phyloP scores from a whole-genome alignment of 2,797 vertebrate species.

The Astyanax mexicanus region DNA sequence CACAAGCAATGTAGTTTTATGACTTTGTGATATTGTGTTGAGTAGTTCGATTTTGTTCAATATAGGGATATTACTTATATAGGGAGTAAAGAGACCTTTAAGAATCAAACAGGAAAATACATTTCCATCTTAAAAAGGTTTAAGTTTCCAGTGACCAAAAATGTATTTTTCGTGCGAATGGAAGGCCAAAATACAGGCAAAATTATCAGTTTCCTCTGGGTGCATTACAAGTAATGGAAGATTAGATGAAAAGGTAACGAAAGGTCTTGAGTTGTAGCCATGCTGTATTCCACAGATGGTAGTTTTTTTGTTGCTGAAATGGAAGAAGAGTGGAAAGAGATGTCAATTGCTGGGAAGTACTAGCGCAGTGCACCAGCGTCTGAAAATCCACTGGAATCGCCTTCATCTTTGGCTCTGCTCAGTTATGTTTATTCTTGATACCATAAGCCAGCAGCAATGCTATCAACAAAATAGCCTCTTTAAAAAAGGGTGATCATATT shows the following conservation, averaged over 20 bases:
- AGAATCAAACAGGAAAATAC: no score
- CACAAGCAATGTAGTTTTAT: no score
- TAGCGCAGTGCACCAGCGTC: neutral
- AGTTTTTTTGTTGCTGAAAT: neutral
- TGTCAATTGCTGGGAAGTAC: neutral
- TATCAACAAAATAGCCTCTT: neutral
- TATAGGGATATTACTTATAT: no score
- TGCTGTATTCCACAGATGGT: neutral
- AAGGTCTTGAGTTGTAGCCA: neutral
- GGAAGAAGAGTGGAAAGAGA: neutral
- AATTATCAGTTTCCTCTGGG: neutral
- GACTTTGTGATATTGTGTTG: no score
- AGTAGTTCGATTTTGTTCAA: no score
- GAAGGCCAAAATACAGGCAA: no score
- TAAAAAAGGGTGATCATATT: neutral
- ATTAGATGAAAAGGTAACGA: conserved; percentile 1
- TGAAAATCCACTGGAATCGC: conserved; percentile 2
- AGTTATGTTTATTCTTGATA: neutral
- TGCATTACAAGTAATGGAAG: neutral
- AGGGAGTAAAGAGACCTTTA: no score
- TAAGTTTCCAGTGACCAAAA: no score
- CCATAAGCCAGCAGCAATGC: neutral
- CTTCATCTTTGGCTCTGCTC: neutral
- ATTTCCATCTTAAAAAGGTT: no score
- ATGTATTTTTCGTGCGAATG: no score